Percentiles rank a stretch among this genome's conserved stretches.
Conservation (phyloP, 2,888 invertebrate species). For the Flexamia atlantica region DNA sequence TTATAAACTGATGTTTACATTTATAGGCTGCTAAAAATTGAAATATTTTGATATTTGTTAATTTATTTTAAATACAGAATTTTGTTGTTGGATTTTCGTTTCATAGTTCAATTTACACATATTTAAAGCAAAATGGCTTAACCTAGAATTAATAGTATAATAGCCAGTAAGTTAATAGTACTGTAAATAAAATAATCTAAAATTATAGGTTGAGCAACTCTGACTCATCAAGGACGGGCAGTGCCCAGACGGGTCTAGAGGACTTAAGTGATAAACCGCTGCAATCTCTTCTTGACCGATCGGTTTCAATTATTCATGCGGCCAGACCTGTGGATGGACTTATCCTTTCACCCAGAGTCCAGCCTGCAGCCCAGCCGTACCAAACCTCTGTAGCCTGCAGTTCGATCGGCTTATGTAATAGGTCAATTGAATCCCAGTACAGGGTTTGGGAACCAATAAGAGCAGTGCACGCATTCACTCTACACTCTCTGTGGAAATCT, state of each 20-base stretch:
- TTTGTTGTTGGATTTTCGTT: no score
- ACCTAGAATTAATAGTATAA: no score
- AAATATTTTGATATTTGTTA: no score
- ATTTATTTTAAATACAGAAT: no score
- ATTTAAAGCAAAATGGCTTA: no score
- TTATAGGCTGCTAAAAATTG: no score
- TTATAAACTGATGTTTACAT: no score
- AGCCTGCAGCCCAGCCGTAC: background rate
- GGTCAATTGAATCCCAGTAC: background rate
- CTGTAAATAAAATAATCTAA: no score
- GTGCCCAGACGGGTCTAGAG: background rate
- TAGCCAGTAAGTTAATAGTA: no score
- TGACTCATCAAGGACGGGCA: background rate
- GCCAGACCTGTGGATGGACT: background rate
- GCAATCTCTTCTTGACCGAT: conserved; percentile 27
- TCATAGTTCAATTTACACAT: no score
- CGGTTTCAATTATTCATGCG: conserved; percentile 31
- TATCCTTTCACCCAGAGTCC: conserved; percentile 1
- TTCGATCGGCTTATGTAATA: conserved; percentile 2
- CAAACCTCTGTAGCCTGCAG: background rate
- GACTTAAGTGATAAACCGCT: background rate
- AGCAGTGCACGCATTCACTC: background rate
- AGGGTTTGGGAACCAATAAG: background rate
- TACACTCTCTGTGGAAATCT: background rate
- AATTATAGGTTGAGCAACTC: no score